Evolutionary conservation across 2,797 vertebrate species (phyloP), one percentile per base, ranked within the genome.

Genomic region (Pipistrellus kuhlii): DNA sequence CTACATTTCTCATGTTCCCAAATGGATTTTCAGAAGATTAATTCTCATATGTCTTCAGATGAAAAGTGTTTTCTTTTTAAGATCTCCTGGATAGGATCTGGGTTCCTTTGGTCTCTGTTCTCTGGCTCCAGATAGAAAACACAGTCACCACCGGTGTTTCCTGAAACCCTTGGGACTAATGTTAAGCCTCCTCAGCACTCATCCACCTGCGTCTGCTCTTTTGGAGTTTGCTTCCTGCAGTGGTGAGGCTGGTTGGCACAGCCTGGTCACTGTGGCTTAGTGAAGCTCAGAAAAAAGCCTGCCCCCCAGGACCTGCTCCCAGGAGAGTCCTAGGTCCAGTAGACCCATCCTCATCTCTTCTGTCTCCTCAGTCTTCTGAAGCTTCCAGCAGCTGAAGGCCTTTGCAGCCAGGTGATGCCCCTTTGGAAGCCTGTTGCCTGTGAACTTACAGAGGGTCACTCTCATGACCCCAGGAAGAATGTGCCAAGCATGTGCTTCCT

Each of bases 361-460:
- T 44, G 1, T 75, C 41, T 14, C 69, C 57, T 44, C 48, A 6
- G 59, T 81, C 69, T 90, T 92, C 17, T 10, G 41, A 91, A 87
- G 41, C 75, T 91, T 80, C 73, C n/a, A 46, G 27, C 55, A 64
- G 38, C 59, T 35, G 23, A 32, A 66, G 51, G 53, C 81, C 25
- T 91, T 78, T 90, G 76, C 51, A 77, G 23, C 48, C 21, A 46
- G 73, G 21, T 53, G 72, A 46, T 66, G 30, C 53, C 71, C 80
- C 57, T 91, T 93, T 30, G 51, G 95, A 85, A 91, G 73, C 8
- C 46, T 75, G 80, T 81, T 82, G 6, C 86, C 53, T 27, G 11
- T 92, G 48, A 84, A 48, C 76, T 88, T 57, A 30, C 44, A 91
- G 82, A 81, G 38, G 46, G 8, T 62, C 30, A 53, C 15, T 82